These are phyloP conservation scores for Piliocolobus tephrosceles DNA, from an alignment of 2,113 vertebrate species.

Conservation along the genomic window DNA sequence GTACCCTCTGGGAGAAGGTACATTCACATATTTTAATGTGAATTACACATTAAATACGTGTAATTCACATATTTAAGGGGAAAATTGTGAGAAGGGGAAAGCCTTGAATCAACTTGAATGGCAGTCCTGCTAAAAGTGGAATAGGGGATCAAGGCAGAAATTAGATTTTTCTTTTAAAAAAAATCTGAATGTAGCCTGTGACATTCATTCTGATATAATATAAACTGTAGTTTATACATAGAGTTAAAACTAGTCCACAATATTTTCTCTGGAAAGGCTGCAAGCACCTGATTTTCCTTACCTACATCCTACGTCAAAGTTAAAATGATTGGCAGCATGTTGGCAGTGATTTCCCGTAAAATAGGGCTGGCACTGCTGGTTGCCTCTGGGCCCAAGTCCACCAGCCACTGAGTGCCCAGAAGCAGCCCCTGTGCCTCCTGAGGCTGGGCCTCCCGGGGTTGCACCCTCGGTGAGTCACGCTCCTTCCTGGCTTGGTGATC, in stretches of 20 bases:
- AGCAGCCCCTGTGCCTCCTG: not conserved
- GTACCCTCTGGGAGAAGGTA: not conserved
- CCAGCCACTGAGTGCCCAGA: not conserved
- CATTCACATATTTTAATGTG: too few relatives aligned
- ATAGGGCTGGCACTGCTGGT: not conserved
- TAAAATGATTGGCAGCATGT: not conserved
- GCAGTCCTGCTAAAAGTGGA: not conserved
- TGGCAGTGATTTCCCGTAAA: not conserved
- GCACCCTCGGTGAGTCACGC: rapidly evolving
- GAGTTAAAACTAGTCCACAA: not conserved
- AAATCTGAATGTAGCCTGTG: not conserved
- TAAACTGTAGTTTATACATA: not conserved
- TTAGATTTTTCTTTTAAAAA: not conserved
- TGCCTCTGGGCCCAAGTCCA: rapidly evolving
- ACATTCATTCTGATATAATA: not conserved
- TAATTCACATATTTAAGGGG: too few relatives aligned
- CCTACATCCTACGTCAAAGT: not conserved
- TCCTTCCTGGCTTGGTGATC: not conserved
- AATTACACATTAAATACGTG: too few relatives aligned
- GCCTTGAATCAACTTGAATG: not conserved
- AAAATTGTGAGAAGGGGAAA: not conserved
- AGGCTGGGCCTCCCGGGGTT: not conserved
- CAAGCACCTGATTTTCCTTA: not conserved
- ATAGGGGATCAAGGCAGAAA: not conserved
- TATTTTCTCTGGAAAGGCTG: not conserved